These are phyloP conservation scores for Protaetia brevitarsis DNA, from an alignment of 1,140 invertebrate genomes.

Conservation along the genomic window DNA sequence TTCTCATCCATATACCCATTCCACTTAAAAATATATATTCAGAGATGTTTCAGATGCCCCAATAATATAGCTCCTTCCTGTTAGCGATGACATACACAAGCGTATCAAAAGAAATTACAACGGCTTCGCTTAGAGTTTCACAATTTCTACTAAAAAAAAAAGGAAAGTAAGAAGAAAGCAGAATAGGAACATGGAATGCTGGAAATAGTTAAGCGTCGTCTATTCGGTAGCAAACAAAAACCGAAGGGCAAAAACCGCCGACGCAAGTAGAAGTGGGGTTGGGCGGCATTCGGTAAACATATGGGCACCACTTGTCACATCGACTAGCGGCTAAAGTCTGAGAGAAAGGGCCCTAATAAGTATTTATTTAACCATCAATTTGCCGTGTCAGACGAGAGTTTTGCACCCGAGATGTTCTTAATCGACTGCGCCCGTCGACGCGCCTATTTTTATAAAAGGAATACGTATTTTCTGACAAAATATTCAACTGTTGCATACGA, in stretches of 20 bases:
- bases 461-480: background rate
- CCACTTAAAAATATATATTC: too few species aligned
- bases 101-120: slow-evolving; percentile 6
- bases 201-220: slow-evolving; percentile 13
- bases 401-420: slow-evolving; percentile 15
- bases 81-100: background rate
- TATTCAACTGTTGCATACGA: background rate
- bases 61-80: background rate
- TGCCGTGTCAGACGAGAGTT: slow-evolving; percentile 29
- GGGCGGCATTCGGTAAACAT: slow-evolving; percentile 40
- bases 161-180: background rate
- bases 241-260: slow-evolving; percentile 18
- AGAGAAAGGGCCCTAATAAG: slow-evolving; percentile 39
- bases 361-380: slow-evolving; percentile 43
- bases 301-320: slow-evolving; percentile 41
- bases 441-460: background rate
- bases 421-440: slow-evolving; percentile 6
- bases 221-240: slow-evolving; percentile 19
- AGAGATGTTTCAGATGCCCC: too few species aligned
- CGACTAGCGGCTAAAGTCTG: slow-evolving; percentile 24
- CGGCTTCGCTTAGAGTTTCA: background rate
- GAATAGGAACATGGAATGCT: slow-evolving; percentile 1
- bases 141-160: background rate
- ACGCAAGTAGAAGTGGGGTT: slow-evolving; percentile 15
- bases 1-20: too few species aligned